Percentiles rank a stretch among this genome's conserved stretches.
These are phyloP conservation scores for Myiopsitta monachus DNA, from an alignment of 2,113 vertebrate species.

Conservation along the genomic window DNA sequence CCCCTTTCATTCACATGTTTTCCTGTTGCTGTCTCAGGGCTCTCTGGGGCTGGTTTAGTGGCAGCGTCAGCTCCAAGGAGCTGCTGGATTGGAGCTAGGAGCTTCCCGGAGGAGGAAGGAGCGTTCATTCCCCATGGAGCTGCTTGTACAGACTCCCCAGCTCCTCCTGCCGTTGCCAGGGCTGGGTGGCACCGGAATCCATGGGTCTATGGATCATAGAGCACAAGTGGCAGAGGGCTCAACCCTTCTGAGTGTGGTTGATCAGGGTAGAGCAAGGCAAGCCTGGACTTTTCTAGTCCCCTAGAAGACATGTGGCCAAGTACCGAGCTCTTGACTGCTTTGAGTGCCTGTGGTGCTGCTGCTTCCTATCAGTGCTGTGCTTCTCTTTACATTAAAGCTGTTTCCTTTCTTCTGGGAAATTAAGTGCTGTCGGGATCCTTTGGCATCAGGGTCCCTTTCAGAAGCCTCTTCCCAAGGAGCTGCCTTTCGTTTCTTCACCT, in stretches of 20 bases:
- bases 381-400: not conserved
- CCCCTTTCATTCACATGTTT: not conserved
- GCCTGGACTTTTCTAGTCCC: not conserved
- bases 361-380: not conserved
- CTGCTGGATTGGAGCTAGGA: not conserved
- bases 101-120: not conserved
- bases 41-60: not conserved
- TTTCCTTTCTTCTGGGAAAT: not conserved
- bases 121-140: accelerated
- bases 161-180: not conserved
- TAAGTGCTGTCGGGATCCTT: not conserved
- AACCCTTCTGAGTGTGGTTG: not conserved
- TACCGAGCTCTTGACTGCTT: not conserved
- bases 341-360: not conserved
- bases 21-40: not conserved
- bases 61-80: not conserved
- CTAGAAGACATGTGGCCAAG: not conserved
- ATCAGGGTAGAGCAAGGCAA: not conserved
- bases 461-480: not conserved
- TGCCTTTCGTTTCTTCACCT: not conserved
- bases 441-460: not conserved
- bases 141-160: not conserved
- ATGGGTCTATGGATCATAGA: not conserved
- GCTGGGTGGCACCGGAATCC: not conserved
- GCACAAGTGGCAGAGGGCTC: not conserved